These are phyloP conservation scores for Podiceps cristatus DNA, from an alignment of 2,113 vertebrate species.

Conservation along the genomic window DNA sequence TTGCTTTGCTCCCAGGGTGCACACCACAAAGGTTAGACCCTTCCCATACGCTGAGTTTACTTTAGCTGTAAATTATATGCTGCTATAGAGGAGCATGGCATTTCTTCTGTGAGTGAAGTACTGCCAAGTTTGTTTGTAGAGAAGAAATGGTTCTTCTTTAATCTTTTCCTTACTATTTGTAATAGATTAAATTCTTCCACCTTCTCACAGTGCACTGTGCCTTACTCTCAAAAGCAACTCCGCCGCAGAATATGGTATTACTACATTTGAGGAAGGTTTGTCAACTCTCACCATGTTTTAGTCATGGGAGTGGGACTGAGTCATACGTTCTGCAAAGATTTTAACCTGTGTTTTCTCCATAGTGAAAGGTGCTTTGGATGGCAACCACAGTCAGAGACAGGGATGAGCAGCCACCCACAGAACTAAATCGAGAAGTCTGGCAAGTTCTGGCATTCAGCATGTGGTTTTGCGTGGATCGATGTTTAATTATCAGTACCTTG, in stretches of 20 bases:
- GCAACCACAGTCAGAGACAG: neutral
- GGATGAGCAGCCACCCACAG: neutral
- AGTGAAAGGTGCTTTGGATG: neutral
- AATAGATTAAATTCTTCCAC: neutral
- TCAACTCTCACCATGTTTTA: neutral
- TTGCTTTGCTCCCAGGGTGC: neutral
- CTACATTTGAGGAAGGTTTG: neutral
- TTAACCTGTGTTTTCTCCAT: neutral
- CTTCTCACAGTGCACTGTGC: neutral
- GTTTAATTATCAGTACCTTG: neutral
- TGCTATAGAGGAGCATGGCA: neutral
- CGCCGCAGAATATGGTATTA: neutral
- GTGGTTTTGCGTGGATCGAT: neutral
- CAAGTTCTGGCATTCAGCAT: neutral
- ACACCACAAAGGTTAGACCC: neutral
- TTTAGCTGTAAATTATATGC: conserved; percentile 40
- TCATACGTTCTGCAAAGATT: neutral
- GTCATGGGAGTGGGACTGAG: neutral
- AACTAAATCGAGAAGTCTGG: neutral
- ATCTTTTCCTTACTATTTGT: conserved; percentile 6
- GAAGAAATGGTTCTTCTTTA: neutral
- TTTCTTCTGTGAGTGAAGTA: neutral
- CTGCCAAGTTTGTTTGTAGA: neutral
- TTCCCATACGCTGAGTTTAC: neutral
- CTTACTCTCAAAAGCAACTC: neutral